These are phyloP conservation scores for Laupala kohalensis DNA, from an alignment of 1,140 invertebrate genomes.

Conservation along the genomic window DNA sequence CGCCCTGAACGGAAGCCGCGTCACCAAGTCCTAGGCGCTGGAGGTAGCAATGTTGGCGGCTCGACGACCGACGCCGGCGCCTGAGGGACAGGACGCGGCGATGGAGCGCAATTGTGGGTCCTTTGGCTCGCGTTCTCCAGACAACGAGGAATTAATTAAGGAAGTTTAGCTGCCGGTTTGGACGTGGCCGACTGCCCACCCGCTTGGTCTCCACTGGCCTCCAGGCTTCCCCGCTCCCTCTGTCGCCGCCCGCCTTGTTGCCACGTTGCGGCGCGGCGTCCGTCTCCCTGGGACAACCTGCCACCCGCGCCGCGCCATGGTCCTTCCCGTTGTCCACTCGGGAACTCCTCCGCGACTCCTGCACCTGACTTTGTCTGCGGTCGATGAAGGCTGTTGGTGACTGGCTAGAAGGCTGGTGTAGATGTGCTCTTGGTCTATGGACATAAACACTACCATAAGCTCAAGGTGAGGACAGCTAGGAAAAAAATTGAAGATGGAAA, in stretches of 20 bases:
- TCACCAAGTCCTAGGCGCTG: too few relatives aligned
- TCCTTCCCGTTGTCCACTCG: not conserved
- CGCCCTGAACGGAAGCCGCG: too few relatives aligned
- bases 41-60: too few relatives aligned
- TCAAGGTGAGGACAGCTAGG: too few relatives aligned
- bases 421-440: too few relatives aligned
- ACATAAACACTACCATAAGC: too few relatives aligned
- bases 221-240: too few relatives aligned
- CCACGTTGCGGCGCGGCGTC: not conserved
- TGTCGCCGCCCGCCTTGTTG: too few relatives aligned
- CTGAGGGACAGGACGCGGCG: not conserved
- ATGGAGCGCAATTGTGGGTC: not conserved
- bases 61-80: too few relatives aligned
- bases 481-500: too few relatives aligned
- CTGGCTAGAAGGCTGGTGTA: too few relatives aligned
- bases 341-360: not conserved
- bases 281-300: not conserved
- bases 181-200: not conserved
- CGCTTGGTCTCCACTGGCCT: not conserved
- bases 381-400: too few relatives aligned
- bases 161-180: not conserved
- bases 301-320: not conserved
- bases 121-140: not conserved
- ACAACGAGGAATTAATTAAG: not conserved
- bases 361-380: not conserved